A percentile compares a stretch with the other conserved stretches of the same genome.
These are phyloP conservation scores for Diabrotica undecimpunctata DNA, from an alignment of 1,140 invertebrate genomes.

Conservation along the genomic window DNA sequence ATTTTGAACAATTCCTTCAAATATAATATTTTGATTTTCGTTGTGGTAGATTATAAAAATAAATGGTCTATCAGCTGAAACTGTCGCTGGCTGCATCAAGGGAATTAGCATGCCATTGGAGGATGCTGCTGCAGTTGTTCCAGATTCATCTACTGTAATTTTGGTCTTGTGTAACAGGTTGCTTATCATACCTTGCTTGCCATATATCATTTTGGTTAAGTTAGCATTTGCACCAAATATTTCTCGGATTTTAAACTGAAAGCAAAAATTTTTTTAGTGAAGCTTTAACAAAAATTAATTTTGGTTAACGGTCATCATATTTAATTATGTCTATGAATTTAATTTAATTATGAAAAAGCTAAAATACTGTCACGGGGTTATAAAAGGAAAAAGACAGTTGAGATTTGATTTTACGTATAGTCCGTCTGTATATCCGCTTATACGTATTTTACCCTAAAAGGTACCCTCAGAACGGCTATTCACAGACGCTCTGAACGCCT, in stretches of 20 bases:
- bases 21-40: slow-evolving; percentile 56
- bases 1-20: slow-evolving; percentile 61
- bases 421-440: too few relatives aligned
- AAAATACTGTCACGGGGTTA: too few relatives aligned
- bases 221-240: slow-evolving; percentile 60
- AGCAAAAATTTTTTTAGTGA: slow-evolving; percentile 21
- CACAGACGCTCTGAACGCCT: too few relatives aligned
- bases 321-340: too few relatives aligned
- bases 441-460: too few relatives aligned
- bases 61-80: slow-evolving; percentile 67
- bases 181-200: slow-evolving; percentile 52
- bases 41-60: slow-evolving; percentile 67
- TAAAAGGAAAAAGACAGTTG: too few relatives aligned
- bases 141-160: slow-evolving; percentile 68
- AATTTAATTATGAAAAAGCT: too few relatives aligned
- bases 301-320: too few relatives aligned
- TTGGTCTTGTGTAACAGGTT: slow-evolving; percentile 65
- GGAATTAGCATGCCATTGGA: slow-evolving; percentile 60
- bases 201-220: slow-evolving; percentile 56
- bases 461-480: too few relatives aligned
- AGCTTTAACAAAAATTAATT: too few relatives aligned
- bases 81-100: slow-evolving; percentile 52
- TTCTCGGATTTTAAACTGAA: slow-evolving; percentile 59
- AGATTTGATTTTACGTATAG: too few relatives aligned
- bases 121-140: slow-evolving; percentile 66